These are phyloP conservation scores for Camptogramma bilineatum DNA, from an alignment of 2,888 invertebrate genomes.

Conservation along the genomic window DNA sequence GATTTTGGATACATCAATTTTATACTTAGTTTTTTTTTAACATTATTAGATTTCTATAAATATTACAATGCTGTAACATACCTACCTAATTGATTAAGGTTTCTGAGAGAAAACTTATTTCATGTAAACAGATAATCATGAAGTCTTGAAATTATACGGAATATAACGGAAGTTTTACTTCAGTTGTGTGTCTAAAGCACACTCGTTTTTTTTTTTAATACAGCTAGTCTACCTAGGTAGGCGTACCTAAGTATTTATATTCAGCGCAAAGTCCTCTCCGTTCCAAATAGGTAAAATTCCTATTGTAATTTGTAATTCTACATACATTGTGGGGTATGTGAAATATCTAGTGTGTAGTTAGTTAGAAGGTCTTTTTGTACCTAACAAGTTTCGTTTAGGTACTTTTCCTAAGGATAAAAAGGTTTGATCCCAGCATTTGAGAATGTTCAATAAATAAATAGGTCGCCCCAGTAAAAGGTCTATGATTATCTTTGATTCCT, in stretches of 20 bases:
- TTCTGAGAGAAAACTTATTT: no score
- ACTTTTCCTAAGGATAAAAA: background rate
- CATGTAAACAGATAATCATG: no score
- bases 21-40: no score
- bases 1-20: no score
- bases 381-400: background rate
- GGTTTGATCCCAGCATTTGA: slow-evolving; percentile 6
- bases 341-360: background rate
- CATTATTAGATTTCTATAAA: no score
- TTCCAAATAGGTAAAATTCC: background rate
- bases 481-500: slow-evolving; percentile 10
- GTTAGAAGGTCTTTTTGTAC: background rate
- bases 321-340: background rate
- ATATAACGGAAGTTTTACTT: no score
- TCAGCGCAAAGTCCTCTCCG: background rate
- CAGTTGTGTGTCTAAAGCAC: no score
- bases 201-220: no score
- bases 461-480: slow-evolving; percentile 3
- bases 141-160: no score
- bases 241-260: background rate
- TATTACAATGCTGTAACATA: no score
- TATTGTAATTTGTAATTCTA: background rate
- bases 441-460: slow-evolving; percentile 12
- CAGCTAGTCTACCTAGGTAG: no score
- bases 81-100: no score